phyloP scores from a whole-genome alignment of 1,140 invertebrate genomes.

The Sitophilus oryzae region DNA sequence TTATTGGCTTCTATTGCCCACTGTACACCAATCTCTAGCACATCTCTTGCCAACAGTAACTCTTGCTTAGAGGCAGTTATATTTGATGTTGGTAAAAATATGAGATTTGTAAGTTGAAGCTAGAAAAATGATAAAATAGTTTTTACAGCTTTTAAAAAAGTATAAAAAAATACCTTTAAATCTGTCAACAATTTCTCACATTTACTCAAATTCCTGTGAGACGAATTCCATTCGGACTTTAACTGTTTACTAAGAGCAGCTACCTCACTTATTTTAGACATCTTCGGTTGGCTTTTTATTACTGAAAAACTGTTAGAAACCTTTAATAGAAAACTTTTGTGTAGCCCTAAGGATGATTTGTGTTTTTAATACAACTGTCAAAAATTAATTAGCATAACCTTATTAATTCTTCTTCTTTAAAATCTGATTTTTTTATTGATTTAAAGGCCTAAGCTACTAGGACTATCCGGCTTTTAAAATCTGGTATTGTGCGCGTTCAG shows the following conservation, averaged over 20 bases:
- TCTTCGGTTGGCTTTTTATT: too few species aligned
- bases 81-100: conserved; percentile 82
- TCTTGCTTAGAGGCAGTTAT: conserved; percentile 75
- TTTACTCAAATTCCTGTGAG: conserved; percentile 61
- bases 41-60: conserved; percentile 80
- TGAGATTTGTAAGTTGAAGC: conserved; percentile 77
- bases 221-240: conserved; percentile 66
- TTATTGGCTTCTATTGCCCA: conserved; percentile 89
- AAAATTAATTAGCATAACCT: too few species aligned
- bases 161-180: conserved; percentile 56
- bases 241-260: conserved; percentile 64
- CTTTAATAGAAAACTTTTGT: too few species aligned
- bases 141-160: conserved; percentile 3
- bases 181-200: conserved; percentile 66
- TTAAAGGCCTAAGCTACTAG: too few species aligned
- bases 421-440: too few species aligned
- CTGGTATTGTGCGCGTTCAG: too few species aligned
- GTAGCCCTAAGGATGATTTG: too few species aligned
- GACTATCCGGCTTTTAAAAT: too few species aligned
- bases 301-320: too few species aligned
- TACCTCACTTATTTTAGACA: conserved; percentile 61
- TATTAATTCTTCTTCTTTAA: too few species aligned
- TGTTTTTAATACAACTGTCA: too few species aligned
- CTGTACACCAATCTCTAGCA: conserved; percentile 93
- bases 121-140: conserved; percentile 41